Conservation (phyloP, 2,888 invertebrate genomes). For the Brenthis hecate region DNA sequence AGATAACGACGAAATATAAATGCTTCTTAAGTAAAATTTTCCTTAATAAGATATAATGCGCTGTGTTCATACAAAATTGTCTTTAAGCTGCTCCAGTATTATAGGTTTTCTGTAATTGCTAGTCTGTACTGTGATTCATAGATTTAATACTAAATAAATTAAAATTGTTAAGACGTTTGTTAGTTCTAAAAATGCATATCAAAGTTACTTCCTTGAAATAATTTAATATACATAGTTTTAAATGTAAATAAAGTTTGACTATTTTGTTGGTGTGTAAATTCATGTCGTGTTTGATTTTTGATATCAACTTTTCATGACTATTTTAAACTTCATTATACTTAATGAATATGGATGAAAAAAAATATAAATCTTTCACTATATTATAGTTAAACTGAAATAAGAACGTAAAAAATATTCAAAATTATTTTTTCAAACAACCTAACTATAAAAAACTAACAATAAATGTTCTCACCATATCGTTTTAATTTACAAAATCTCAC, state of each 20-base stretch:
- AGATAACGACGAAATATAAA: slow-evolving; percentile 5
- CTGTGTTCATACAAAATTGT: slow-evolving; percentile 13
- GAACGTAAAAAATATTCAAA: too few relatives aligned
- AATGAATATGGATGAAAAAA: too few relatives aligned
- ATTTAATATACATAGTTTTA: slow-evolving; percentile 40
- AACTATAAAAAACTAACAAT: too few relatives aligned
- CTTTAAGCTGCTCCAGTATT: slow-evolving; percentile 23
- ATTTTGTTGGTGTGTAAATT: neutral
- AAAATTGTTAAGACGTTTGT: slow-evolving; percentile 27
- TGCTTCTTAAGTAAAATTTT: slow-evolving; percentile 4
- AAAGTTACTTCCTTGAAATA: slow-evolving; percentile 50
- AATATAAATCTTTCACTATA: too few relatives aligned
- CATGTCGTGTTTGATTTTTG: neutral
- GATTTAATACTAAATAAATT: slow-evolving; percentile 27
- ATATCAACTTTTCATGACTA: too few relatives aligned
- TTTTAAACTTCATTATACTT: too few relatives aligned
- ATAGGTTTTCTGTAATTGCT: slow-evolving; percentile 50
- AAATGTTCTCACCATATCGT: too few relatives aligned
- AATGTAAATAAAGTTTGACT: slow-evolving; percentile 41
- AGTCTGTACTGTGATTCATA: slow-evolving; percentile 76
- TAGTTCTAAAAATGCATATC: slow-evolving; percentile 59
- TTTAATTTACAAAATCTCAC: too few relatives aligned
- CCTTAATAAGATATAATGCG: neutral
- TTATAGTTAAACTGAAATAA: too few relatives aligned
- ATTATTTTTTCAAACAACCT: too few relatives aligned